Percentiles rank a stretch among this genome's conserved stretches.
Evolutionary conservation across 2,113 vertebrate species (phyloP).

Genomic region (Echinops telfairi): DNA sequence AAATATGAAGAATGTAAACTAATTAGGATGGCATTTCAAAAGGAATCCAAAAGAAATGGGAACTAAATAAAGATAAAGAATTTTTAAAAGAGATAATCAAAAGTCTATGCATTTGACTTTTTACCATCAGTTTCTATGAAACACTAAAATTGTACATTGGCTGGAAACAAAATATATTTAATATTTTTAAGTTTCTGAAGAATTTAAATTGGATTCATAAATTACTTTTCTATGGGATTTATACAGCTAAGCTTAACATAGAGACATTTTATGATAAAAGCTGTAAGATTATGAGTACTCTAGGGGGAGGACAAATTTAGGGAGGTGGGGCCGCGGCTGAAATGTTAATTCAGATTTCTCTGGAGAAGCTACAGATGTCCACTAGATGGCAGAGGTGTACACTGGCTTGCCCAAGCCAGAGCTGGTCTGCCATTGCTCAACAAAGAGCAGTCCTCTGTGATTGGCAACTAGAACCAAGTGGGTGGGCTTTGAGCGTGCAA

Average conservation of each 20-base stretch:
- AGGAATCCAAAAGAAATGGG: not conserved
- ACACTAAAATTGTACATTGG: not conserved
- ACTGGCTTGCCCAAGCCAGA: not conserved
- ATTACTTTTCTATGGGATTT: not conserved
- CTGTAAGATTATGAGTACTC: not conserved
- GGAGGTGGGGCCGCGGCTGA: too few species aligned
- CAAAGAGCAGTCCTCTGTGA: not conserved
- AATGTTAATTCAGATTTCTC: not conserved
- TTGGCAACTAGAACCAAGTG: not conserved
- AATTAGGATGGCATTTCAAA: not conserved
- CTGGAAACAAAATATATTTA: slow-evolving; percentile 33
- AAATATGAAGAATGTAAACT: not conserved
- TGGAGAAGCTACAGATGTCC: not conserved
- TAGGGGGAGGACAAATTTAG: not conserved
- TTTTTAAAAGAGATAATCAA: not conserved
- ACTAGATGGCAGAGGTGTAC: not conserved
- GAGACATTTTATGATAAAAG: not conserved
- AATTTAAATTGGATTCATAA: not conserved
- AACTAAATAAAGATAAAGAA: not conserved
- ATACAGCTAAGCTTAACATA: not conserved
- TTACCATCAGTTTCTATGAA: not conserved
- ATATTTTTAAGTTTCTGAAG: not conserved
- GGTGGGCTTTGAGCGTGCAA: not conserved
- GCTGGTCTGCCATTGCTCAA: not conserved
- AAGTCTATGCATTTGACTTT: not conserved